A percentile compares a stretch with the other conserved stretches of the same genome.
Evolutionary conservation across 2,113 vertebrate species (phyloP).

Genomic region (Crotalus viridis): DNA sequence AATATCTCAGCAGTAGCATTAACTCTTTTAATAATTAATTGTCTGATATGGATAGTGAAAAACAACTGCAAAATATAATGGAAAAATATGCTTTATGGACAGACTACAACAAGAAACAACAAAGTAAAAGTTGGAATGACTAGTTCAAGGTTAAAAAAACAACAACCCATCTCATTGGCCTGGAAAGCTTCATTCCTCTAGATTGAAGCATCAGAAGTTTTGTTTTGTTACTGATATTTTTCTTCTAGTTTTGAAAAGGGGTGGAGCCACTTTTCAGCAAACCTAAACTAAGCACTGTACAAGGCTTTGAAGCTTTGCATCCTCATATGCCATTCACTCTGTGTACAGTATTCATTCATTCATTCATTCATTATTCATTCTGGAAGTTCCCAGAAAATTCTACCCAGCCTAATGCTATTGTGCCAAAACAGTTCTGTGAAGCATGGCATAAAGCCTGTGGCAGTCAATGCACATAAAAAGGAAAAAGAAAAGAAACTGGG

Average conservation of each 20-base stretch:
- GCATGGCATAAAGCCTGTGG: neutral
- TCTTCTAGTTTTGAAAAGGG: neutral
- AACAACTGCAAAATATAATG: neutral
- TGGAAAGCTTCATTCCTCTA: neutral
- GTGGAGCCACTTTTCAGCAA: neutral
- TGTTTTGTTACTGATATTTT: neutral
- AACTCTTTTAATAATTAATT: slow-evolving; percentile 6
- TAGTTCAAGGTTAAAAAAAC: neutral
- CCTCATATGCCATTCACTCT: neutral
- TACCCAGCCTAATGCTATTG: neutral
- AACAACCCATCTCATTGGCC: neutral
- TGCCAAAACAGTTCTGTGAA: neutral
- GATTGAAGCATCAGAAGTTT: neutral
- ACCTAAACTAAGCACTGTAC: neutral
- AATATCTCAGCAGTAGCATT: neutral
- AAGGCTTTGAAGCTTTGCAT: neutral
- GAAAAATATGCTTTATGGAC: neutral
- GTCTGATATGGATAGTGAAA: neutral
- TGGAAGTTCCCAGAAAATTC: neutral
- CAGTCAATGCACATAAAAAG: neutral
- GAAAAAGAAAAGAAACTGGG: neutral
- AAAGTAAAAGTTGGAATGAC: neutral
- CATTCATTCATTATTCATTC: neutral
- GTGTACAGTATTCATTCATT: neutral
- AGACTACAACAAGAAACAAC: neutral